Percentiles rank a stretch among this genome's conserved stretches.
phyloP scores from a whole-genome alignment of 2,888 invertebrate genomes.

The Leptothorax acervorum region DNA sequence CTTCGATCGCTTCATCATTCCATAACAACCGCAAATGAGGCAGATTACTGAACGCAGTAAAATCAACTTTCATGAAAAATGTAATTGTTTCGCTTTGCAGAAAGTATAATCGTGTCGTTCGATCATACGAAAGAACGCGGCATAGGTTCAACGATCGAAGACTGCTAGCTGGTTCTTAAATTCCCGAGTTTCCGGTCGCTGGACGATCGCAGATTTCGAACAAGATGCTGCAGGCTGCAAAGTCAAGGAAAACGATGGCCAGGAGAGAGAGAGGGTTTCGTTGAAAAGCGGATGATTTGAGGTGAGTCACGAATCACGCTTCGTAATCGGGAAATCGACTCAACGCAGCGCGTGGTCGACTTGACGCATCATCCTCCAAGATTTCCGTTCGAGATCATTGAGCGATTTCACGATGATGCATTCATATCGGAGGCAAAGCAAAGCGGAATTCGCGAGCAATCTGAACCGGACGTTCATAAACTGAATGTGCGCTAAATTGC shows the following conservation, averaged over 20 bases:
- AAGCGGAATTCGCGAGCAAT: constrained; percentile 3
- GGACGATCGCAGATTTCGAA: neutral
- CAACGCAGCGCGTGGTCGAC: neutral
- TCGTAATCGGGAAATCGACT: constrained; percentile 5
- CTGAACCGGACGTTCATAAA: constrained; percentile 10
- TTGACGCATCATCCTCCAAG: neutral
- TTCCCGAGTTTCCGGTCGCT: neutral
- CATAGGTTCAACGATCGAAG: neutral
- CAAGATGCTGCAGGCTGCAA: neutral
- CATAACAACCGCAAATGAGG: neutral
- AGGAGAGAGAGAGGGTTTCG: no score
- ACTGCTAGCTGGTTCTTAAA: neutral
- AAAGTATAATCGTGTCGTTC: neutral
- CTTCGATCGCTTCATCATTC: neutral
- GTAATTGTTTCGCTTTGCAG: neutral
- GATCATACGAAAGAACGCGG: neutral
- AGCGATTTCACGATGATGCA: neutral
- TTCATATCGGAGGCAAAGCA: neutral
- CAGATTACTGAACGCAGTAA: neutral
- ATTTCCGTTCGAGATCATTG: constrained; percentile 9
- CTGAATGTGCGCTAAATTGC: constrained; percentile 28
- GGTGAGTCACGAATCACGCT: neutral
- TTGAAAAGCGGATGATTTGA: neutral
- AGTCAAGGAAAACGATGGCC: no score
- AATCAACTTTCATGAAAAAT: neutral